Evolutionary conservation across 2,113 vertebrate species (phyloP).

Genomic region (Bettongia penicillata): DNA sequence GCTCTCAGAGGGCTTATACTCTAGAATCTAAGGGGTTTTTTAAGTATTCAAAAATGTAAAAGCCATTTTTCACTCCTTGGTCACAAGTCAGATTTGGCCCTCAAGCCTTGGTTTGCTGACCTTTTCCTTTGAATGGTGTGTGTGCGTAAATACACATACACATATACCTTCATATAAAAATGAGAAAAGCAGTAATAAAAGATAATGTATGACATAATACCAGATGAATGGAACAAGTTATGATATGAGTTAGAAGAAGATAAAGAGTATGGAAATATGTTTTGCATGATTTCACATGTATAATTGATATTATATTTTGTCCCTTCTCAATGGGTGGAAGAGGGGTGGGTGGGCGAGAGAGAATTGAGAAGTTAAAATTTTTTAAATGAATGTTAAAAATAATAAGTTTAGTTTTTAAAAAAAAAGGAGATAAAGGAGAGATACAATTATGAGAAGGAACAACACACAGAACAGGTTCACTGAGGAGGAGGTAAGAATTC

Average conservation of each 20-base stretch:
- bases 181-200: neutral
- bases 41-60: neutral
- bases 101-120: neutral
- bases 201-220: neutral
- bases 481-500: neutral
- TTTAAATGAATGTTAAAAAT: neutral
- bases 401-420: neutral
- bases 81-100: neutral
- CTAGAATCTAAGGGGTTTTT: neutral
- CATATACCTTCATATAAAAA: neutral
- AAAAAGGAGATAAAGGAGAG: neutral
- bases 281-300: neutral
- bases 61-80: neutral
- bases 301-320: neutral
- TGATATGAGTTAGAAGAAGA: neutral
- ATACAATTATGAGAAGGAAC: neutral
- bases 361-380: neutral
- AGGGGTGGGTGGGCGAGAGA: neutral
- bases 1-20: neutral
- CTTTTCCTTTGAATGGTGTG: neutral
- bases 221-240: neutral
- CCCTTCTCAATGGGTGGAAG: neutral
- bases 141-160: neutral
- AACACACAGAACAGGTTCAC: neutral
- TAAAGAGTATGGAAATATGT: neutral